Conservation (phyloP, 2,797 vertebrate species). For the Poecile montanus region DNA sequence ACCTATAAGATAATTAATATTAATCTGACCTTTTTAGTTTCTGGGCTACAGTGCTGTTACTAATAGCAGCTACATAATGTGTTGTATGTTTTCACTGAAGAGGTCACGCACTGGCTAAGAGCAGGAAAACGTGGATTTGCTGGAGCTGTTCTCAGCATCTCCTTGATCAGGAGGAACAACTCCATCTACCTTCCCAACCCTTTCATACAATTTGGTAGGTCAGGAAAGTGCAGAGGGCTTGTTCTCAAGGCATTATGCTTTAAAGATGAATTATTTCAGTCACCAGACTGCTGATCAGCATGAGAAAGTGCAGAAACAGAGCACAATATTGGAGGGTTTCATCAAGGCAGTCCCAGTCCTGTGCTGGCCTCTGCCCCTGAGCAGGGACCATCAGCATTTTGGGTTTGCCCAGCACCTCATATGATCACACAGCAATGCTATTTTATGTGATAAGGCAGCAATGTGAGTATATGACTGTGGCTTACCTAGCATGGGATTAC, state of each 20-base stretch:
- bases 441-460: not conserved
- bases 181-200: not conserved
- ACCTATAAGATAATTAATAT: conserved; percentile 68
- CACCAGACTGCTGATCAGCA: not conserved
- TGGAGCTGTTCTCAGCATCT: not conserved
- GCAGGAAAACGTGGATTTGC: not conserved
- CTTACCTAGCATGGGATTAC: not conserved
- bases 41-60: conserved; percentile 31
- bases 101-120: not conserved
- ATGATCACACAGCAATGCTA: not conserved
- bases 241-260: not conserved
- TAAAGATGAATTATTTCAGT: not conserved
- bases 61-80: conserved; percentile 44
- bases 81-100: conserved; percentile 8
- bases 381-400: not conserved
- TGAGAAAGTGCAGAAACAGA: not conserved
- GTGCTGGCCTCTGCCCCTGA: not conserved
- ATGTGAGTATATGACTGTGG: not conserved
- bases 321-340: not conserved
- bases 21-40: conserved; percentile 52
- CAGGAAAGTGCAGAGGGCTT: not conserved
- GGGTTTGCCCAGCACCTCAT: not conserved
- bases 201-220: not conserved
- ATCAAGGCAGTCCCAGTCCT: not conserved
- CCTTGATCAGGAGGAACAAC: not conserved